Conservation (phyloP, 1,140 invertebrate species). For the Caerostris darwini region DNA sequence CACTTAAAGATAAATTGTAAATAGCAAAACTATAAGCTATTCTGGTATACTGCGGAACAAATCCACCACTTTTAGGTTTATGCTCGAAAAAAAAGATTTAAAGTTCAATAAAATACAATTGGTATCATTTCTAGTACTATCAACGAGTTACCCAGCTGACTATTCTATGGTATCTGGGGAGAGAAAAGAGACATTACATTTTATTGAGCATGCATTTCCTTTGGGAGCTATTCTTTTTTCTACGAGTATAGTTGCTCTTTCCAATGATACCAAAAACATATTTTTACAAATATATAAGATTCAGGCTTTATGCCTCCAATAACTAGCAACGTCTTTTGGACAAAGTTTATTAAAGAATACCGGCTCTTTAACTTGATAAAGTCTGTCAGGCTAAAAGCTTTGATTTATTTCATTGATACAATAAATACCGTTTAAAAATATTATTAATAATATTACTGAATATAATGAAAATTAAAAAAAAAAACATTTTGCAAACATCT, state of each 20-base stretch:
- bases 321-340: not conserved
- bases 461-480: no score
- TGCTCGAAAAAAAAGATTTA: not conserved
- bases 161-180: not conserved
- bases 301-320: not conserved
- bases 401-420: no score
- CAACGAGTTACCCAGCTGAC: conserved; percentile 24
- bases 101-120: conserved; percentile 26
- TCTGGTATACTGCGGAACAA: conserved; percentile 6
- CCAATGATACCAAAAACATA: not conserved
- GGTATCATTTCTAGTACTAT: conserved; percentile 36
- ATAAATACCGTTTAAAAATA: no score
- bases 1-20: not conserved
- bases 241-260: not conserved
- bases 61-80: not conserved
- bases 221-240: not conserved
- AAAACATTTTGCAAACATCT: no score
- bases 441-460: no score
- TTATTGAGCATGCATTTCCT: conserved; percentile 23
- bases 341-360: not conserved
- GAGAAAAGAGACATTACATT: not conserved
- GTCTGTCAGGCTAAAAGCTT: no score
- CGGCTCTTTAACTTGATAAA: no score
- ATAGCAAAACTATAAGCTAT: not conserved
- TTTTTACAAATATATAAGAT: not conserved